A percentile compares a stretch with the other conserved stretches of the same genome.
phyloP scores from a whole-genome alignment of 1,140 invertebrate genomes.

The Vollenhovia emeryi region DNA sequence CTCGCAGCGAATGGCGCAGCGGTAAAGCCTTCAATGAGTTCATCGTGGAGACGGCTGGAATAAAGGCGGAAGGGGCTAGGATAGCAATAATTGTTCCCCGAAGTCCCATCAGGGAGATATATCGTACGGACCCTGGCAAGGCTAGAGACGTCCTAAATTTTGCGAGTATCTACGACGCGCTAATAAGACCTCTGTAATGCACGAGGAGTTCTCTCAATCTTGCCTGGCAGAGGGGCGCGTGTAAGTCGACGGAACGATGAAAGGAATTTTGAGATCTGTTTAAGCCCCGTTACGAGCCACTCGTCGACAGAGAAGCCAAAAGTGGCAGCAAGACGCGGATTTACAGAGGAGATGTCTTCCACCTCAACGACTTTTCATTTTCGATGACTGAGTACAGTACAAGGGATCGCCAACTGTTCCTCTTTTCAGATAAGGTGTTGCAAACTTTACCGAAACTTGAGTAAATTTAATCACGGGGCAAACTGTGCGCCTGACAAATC shows the following conservation, averaged over 20 bases:
- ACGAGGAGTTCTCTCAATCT: slow-evolving; percentile 18
- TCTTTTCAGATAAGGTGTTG: neutral
- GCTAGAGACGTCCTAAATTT: slow-evolving; percentile 65
- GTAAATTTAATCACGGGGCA: neutral
- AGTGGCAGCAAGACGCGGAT: neutral
- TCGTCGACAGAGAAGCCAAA: slow-evolving; percentile 14
- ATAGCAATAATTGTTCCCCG: slow-evolving; percentile 76
- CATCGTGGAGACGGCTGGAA: slow-evolving; percentile 13
- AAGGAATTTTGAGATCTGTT: slow-evolving; percentile 25
- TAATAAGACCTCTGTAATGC: slow-evolving; percentile 66
- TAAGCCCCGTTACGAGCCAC: neutral
- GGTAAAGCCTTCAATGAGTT: slow-evolving; percentile 65
- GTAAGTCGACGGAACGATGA: slow-evolving; percentile 29
- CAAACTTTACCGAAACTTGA: slow-evolving; percentile 1
- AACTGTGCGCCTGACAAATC: neutral
- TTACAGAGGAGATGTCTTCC: slow-evolving; percentile 20
- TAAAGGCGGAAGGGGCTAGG: slow-evolving; percentile 28
- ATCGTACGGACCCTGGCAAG: slow-evolving; percentile 57
- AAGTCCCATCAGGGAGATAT: slow-evolving; percentile 75
- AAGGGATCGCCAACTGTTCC: neutral
- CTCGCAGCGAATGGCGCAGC: too few species aligned
- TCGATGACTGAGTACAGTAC: neutral
- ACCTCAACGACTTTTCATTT: slow-evolving; percentile 15
- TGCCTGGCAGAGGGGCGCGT: neutral
- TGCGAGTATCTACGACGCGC: slow-evolving; percentile 32